Evolutionary conservation across 1,140 invertebrate genomes (phyloP), one percentile per base, ranked within the genome.

Genomic region (Micrasema minimum): DNA sequence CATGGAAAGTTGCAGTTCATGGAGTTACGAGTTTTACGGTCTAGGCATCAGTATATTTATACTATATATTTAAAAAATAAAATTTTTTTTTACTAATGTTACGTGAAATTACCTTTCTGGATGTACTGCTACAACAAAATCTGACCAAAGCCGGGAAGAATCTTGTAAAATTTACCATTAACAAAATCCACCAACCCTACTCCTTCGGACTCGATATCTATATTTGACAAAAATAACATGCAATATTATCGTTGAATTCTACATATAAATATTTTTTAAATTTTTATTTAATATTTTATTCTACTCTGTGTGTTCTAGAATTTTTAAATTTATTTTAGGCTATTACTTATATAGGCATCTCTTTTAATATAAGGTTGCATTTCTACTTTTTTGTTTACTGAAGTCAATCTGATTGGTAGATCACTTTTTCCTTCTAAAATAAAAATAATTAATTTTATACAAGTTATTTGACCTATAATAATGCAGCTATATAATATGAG

Each of bases 151-250:
- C 74, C 77, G 50, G 82, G 77, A 66, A 84, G 22, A 31, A 83
- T 74, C 0, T 77, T 80, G 0, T 65, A 48, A 5, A 76, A 65
- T 66, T 79, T 82, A 68, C 81, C 80, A 0, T 78, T 78, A 0
- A 79, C 76, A 66, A 82, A 82, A 61, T 83, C 80, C 0, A 82
- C 78, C 68, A 80, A 82, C 6, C 75, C 77, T 0, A 84, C 77
- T 2, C 82, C 82, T 69, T 83, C 76, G 50, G 80, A 79, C 10
- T 75, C 43, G 9, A 46, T 22, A 46, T 45, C 59, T 64, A n/a
- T 5, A 61, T 41, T 14, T 26, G n/a, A 11, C 11, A 23, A 31
- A 31, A 20, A 26, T 10, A 53, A 53, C 16, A 53, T 26, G n/a
- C 0, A 1, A 18, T 9, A 31, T 53, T 31, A 31, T 31, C n/a